Conservation (phyloP, 1,140 invertebrate genomes). For the Drosophila bocki region DNA sequence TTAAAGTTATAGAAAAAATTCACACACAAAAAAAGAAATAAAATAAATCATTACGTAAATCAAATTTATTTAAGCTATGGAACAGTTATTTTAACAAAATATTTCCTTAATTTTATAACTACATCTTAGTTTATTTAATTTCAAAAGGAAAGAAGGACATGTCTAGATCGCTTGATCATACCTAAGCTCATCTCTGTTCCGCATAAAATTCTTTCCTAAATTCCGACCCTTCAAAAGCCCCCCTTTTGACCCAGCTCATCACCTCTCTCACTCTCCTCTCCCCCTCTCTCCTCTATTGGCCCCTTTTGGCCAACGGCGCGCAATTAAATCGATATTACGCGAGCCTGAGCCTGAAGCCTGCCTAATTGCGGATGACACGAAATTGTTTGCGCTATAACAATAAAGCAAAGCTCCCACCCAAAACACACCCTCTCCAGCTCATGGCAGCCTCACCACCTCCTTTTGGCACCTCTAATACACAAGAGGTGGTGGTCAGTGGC, state of each 20-base stretch:
- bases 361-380: conserved; percentile 82
- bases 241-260: background rate
- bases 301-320: conserved; percentile 11
- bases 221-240: background rate
- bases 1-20: background rate
- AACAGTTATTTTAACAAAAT: no score
- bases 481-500: conserved; percentile 22
- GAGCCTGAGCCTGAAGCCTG: conserved; percentile 57
- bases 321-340: conserved; percentile 64
- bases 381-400: conserved; percentile 81
- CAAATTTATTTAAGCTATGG: no score
- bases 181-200: background rate
- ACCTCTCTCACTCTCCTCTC: background rate
- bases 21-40: background rate
- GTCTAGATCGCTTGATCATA: background rate
- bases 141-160: no score
- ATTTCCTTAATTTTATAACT: no score
- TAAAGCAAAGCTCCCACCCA: conserved; percentile 59
- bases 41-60: background rate
- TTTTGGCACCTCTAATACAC: conserved; percentile 30
- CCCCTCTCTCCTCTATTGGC: background rate
- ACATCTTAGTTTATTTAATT: no score
- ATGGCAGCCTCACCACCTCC: background rate
- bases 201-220: background rate
- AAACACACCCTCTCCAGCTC: background rate